phyloP scores from a whole-genome alignment of 2,888 invertebrate genomes.

The Idaea straminata region DNA sequence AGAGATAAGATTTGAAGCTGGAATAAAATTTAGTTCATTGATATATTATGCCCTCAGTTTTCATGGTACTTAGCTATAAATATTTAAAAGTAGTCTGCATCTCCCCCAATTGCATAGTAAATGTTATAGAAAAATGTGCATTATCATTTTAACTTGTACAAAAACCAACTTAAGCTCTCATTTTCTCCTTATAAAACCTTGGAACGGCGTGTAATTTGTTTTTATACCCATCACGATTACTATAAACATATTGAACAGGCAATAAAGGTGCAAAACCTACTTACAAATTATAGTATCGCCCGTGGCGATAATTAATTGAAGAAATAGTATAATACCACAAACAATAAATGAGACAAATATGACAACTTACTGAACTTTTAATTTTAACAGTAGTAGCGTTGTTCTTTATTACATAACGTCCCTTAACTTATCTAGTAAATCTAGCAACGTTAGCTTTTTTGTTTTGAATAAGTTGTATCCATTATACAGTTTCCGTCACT shows the following conservation, averaged over 20 bases:
- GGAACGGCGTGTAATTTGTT: background rate
- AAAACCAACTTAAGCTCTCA: background rate
- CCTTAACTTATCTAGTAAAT: background rate
- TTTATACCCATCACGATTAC: background rate
- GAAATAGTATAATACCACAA: background rate
- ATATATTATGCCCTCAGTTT: background rate
- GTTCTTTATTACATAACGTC: background rate
- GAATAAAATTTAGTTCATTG: no score
- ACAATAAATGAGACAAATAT: background rate
- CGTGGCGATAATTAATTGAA: background rate
- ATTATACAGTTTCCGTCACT: no score
- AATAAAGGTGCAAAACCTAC: background rate
- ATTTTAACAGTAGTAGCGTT: background rate
- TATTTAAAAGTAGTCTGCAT: no score
- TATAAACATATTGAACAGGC: background rate
- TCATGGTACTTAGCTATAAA: background rate
- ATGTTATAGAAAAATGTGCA: background rate
- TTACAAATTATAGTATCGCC: background rate
- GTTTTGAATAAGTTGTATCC: background rate
- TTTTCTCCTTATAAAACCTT: slow-evolving; percentile 1
- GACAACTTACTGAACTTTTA: background rate
- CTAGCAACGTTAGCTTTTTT: background rate
- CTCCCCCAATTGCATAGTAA: background rate
- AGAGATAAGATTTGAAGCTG: no score
- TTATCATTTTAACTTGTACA: background rate